phyloP scores from a whole-genome alignment of 2,113 vertebrate species.

The Laticauda colubrina region DNA sequence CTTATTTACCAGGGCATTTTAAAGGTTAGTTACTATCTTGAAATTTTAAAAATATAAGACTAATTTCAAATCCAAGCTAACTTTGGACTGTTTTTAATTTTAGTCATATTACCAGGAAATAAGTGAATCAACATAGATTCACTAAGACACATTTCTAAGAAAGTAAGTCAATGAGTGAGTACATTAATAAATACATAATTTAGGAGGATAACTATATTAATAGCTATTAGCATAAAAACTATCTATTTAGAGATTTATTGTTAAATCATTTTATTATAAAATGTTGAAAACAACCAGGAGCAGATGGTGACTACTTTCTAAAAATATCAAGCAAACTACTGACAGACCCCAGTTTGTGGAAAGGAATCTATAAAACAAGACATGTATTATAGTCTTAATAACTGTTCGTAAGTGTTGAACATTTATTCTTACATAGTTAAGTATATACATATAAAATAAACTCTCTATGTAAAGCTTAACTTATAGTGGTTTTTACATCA shows the following conservation, averaged over 20 bases:
- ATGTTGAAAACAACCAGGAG: background rate
- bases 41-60: background rate
- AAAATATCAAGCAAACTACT: conserved; percentile 1
- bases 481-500: background rate
- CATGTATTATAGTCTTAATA: background rate
- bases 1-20: background rate
- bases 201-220: background rate
- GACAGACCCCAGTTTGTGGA: background rate
- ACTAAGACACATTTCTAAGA: background rate
- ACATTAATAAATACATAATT: background rate
- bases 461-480: background rate
- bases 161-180: background rate
- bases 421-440: background rate
- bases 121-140: background rate
- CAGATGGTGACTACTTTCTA: background rate
- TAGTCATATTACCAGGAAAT: background rate
- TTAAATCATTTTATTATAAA: background rate
- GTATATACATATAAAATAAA: background rate
- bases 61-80: background rate
- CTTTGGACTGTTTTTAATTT: background rate
- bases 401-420: background rate
- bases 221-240: background rate
- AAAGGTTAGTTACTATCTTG: background rate
- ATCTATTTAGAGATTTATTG: background rate
- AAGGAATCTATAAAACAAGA: background rate